Base-by-base conservation (phyloP, 2,113 vertebrate species). In the Pteronura brasiliensis region DNA sequence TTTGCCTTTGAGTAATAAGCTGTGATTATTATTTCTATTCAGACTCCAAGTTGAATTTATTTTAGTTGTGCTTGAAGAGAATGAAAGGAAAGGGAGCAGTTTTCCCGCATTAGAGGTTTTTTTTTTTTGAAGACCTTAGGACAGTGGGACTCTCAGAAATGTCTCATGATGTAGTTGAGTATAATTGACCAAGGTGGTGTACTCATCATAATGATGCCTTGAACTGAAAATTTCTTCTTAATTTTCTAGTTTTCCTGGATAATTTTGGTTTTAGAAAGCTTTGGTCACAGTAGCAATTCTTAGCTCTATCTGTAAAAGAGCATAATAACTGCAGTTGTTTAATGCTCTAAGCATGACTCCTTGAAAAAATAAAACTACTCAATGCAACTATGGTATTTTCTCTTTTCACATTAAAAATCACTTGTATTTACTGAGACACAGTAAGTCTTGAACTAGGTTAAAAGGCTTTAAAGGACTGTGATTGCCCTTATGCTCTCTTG, bases 191-290 rank as follows among this genome's bases (percentile, higher is more conserved):
- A 61, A 44, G 15, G 23, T 94, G 52, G 3, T 59, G 2, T 88
- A 10, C 82, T 88, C 7, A 44, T 93, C 13, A 7, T 88, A 34
- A 57, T 80, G 29, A 42, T 95, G 34, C 34, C 23, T 91, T 97
- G 76, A 74, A 86, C 39, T 82, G 92, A 72, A 96, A 96, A 77
- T 61, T 31, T 42, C 14, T 85, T 84, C 55, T 90, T 55, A 90
- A 7, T 93, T 95, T 82, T 90, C 7, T 47, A 17, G 11, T 89
- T 91, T 83, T 21, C 25, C 6, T 77, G 52, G 91, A 15, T 86
- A 93, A 59, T 72, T 95, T 34, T 72, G 44, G 25, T 71, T 96
- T 95, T 96, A 86, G 42, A 85, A 84, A 93, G 18, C 23, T 87
- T 89, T 67, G 36, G 36, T 90, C 12, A 55, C 34, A 59, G 6